Evolutionary conservation across 1,140 invertebrate species (phyloP), one percentile per base, ranked within the genome.

Genomic region (Hesperophylax magnus): DNA sequence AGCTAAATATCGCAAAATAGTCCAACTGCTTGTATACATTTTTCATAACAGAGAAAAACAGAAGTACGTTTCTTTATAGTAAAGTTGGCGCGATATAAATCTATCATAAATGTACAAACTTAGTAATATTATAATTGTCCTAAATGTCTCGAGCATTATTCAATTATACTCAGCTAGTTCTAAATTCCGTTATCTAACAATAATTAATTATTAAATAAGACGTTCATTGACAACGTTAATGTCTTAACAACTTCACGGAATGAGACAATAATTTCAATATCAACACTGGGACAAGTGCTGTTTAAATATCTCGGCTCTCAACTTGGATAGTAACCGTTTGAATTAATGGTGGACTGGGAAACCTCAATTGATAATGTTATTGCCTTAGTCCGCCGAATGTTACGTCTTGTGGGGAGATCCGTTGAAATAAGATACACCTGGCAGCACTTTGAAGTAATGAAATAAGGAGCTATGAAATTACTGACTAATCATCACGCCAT

Each of bases 361-460:
- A 58, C 56, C 56, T 58, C 22, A 58, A 58, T 20, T 58, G 56
- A 58, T 58, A 58, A 20, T 58, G 22, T 58, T 58, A 58, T 20
- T 20, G n/a, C n/a, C 56, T 58, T 58, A 47, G 56, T 22, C 56
- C 56, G 9, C 56, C n/a, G 5, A 58, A 58, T 58, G 56, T 58
- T 58, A 58, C 56, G 22, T 58, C 39, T 47, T 47, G 39, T 47
- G 14, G 39, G 39, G 39, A 11, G 39, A 11, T 11, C 39, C 39
- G 39, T 47, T 14, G 39, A 47, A 14, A 14, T 47, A 47, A 11
- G 39, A 14, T 47, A 47, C 39, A 47, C 39, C 39, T 47, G 39
- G 39, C 39, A 8, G 8, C 1, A 3, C 11, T 47, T 47, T 1
- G 1, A 14, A 47, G 11, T 47, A 47, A 14, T 47, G 39, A 14